Evolutionary conservation across 2,888 invertebrate species (phyloP), one percentile per base, ranked within the genome.

Genomic region (Drosophila diplacantha): DNA sequence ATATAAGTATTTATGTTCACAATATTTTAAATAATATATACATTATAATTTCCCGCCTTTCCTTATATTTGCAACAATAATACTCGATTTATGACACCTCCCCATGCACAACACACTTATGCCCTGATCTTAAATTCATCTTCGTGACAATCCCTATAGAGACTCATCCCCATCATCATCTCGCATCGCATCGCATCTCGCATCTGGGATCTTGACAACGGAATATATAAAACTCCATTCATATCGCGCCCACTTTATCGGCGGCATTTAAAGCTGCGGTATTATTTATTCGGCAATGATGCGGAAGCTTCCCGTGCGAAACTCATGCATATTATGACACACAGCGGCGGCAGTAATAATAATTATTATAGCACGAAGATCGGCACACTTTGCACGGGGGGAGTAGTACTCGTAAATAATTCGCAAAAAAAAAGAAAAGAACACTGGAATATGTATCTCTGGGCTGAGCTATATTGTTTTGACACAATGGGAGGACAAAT

Each of bases 401-500:
- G 39, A 43, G 51, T 61, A 38, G 51, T 44, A 44, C 18, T 31
- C 29, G 44, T 31, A 32, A 50, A 55, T 46, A 38, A 35, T 35
- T 34, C 20, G 9, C 16, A 22, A 7, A 31, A 20, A 14, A 20
- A 34, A 9, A 51, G 39, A 37, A 8, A 26, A 31, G 46, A 37
- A 14, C 24, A 24, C 32, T 46, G 53, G 31, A 22, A 41, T 41
- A n/a, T n/a, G 8, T 22, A 49, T 34, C 34, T 54, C 18, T 34
- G 24, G 18, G 12, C 34, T 34, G 11, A 24, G 14, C 34, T 52
- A 24, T 52, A 52, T 55, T 55, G 43, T 69, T 62, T 74, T 83
- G 81, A 67, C 72, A 78, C 73, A 75, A 73, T 73, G 64, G 56
- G 63, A 81, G 79, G 72, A 81, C 29, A 44, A 31, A 44, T 18